These are phyloP conservation scores for Alligator sinensis DNA, from an alignment of 2,113 vertebrate genomes.

Conservation along the genomic window DNA sequence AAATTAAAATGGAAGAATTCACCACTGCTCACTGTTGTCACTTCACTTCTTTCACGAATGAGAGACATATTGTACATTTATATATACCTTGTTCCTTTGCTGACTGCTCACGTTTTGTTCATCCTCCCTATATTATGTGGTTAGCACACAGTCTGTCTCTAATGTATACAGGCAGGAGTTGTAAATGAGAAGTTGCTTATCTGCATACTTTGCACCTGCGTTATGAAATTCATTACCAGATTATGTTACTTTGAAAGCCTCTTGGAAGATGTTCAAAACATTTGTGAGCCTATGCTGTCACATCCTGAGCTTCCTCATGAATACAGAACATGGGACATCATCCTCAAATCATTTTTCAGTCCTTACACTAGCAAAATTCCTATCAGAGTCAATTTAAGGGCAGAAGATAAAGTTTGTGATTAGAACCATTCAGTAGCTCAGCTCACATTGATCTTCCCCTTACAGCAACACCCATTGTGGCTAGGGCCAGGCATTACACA, in stretches of 20 bases:
- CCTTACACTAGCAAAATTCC: background rate
- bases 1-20: background rate
- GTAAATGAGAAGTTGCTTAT: constrained; percentile 37
- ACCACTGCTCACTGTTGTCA: background rate
- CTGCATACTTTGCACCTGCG: constrained; percentile 66
- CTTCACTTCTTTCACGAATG: constrained; percentile 30
- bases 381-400: fast-evolving
- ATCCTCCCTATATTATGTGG: background rate
- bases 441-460: fast-evolving
- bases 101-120: constrained; percentile 33
- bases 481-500: background rate
- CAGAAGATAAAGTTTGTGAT: background rate
- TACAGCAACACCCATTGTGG: background rate
- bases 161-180: constrained; percentile 33
- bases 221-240: constrained; percentile 65
- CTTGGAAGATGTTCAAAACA: constrained; percentile 54
- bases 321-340: background rate
- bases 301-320: constrained; percentile 17
- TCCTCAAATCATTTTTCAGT: background rate
- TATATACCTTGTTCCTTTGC: constrained; percentile 41
- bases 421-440: background rate
- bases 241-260: constrained; percentile 48
- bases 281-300: background rate
- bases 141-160: constrained; percentile 49
- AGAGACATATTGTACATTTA: constrained; percentile 32